Conservation (phyloP, 2,113 vertebrate genomes). For the Aphelocoma coerulescens region DNA sequence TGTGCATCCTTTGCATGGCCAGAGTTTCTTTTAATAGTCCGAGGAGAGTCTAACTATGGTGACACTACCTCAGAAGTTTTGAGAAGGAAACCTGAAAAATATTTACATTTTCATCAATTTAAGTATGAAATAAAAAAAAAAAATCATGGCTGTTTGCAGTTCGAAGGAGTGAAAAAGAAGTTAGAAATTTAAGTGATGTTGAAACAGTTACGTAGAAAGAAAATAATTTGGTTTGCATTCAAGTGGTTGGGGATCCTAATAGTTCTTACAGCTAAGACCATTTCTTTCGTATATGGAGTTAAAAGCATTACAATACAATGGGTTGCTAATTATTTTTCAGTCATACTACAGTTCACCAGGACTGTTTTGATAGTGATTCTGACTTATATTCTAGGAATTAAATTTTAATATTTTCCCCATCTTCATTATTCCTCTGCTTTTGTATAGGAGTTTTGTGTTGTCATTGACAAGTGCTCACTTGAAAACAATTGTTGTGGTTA, state of each 20-base stretch:
- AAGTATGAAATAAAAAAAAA: not conserved
- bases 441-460: not conserved
- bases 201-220: not conserved
- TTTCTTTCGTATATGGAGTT: not conserved
- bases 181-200: not conserved
- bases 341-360: not conserved
- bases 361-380: not conserved
- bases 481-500: not conserved
- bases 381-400: not conserved
- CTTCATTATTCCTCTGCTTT: not conserved
- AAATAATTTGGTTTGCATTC: not conserved
- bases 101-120: not conserved
- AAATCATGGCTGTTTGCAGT: accelerated
- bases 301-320: not conserved
- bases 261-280: not conserved
- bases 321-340: not conserved
- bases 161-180: not conserved
- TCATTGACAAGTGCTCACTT: not conserved
- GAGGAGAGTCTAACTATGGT: not conserved
- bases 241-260: not conserved
- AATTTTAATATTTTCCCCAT: not conserved
- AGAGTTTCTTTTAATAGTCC: not conserved
- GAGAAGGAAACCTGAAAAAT: not conserved
- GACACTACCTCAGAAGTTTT: not conserved
- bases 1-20: not conserved